These are phyloP conservation scores for Rhagonycha lutea DNA, from an alignment of 2,888 invertebrate species.

Conservation along the genomic window DNA sequence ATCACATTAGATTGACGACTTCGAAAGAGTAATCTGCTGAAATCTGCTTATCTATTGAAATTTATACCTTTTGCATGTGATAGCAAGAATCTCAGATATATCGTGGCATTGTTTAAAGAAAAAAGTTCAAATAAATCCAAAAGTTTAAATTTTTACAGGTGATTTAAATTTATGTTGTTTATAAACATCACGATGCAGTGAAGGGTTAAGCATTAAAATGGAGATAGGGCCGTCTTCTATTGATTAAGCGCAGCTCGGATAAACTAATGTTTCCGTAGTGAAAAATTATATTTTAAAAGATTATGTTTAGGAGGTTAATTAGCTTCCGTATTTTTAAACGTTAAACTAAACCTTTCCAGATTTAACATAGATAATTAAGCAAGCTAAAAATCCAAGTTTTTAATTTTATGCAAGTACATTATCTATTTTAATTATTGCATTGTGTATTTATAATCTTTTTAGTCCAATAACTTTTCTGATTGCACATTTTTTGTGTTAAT, in stretches of 20 bases:
- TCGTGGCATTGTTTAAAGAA: too few relatives aligned
- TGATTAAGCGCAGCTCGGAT: conserved; percentile 42
- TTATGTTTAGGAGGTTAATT: background rate
- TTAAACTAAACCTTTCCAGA: background rate
- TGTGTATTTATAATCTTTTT: background rate
- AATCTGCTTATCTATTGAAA: too few relatives aligned
- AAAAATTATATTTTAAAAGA: background rate
- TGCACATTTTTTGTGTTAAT: background rate
- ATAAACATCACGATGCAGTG: too few relatives aligned
- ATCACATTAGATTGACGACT: too few relatives aligned
- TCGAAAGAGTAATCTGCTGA: too few relatives aligned
- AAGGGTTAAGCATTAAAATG: conserved; percentile 48
- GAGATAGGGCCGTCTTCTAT: conserved; percentile 49
- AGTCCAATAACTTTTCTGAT: background rate
- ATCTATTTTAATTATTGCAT: background rate
- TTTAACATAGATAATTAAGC: background rate
- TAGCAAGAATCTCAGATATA: too few relatives aligned
- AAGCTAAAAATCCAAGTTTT: background rate
- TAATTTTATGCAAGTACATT: background rate
- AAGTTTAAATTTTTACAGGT: too few relatives aligned
- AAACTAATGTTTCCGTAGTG: conserved; percentile 1
- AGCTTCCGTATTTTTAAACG: background rate
- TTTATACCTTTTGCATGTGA: too few relatives aligned
- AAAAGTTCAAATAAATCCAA: too few relatives aligned
- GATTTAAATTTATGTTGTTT: too few relatives aligned